Conservation (phyloP, 1,140 invertebrate genomes). For the Pentalonia nigronervosa region DNA sequence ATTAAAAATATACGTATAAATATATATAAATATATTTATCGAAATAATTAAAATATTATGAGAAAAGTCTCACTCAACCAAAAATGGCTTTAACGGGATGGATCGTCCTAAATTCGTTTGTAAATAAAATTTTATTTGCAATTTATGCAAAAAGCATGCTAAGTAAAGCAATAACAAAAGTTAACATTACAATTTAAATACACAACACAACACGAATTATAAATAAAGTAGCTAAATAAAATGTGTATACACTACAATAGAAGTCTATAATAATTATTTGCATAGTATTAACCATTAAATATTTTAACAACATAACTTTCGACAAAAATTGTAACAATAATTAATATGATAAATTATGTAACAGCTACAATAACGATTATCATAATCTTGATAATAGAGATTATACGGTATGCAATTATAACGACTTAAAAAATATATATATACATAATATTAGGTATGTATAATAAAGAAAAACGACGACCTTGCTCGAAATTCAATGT, state of each 20-base stretch:
- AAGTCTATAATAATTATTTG: background rate
- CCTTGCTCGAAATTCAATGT: constrained; percentile 43
- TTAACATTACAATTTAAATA: too few species aligned
- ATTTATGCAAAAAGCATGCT: too few species aligned
- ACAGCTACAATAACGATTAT: background rate
- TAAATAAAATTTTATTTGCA: too few species aligned
- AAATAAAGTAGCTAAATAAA: too few species aligned
- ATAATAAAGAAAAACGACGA: background rate
- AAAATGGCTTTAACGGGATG: too few species aligned
- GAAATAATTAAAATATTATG: background rate
- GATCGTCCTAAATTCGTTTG: too few species aligned
- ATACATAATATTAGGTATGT: background rate
- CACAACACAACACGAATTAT: too few species aligned
- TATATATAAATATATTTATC: background rate
- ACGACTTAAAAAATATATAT: background rate
- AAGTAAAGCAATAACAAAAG: too few species aligned
- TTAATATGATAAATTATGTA: too few species aligned
- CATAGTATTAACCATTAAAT: background rate
- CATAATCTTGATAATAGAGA: constrained; percentile 6
- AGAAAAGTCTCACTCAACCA: background rate
- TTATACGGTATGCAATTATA: background rate
- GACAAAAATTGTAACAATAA: too few species aligned
- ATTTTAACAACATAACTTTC: background rate
- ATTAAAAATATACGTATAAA: background rate
- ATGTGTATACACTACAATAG: background rate